Conservation (phyloP, 2,797 vertebrate genomes). For the Poeciliopsis presidionis region DNA sequence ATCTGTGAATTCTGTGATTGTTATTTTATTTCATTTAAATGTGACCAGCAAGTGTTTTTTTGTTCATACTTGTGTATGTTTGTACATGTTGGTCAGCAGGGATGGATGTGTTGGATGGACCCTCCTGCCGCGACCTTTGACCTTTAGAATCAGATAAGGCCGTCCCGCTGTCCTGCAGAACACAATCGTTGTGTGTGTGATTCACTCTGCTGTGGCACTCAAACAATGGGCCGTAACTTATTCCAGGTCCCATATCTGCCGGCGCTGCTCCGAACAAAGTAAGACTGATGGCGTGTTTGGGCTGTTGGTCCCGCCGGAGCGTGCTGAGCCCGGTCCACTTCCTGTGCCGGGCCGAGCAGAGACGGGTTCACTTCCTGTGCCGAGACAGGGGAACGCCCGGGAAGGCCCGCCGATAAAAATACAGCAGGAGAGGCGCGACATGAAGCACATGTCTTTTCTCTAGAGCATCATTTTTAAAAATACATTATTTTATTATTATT, state of each 20-base stretch:
- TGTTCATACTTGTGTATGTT: background rate
- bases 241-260: slow-evolving; percentile 25
- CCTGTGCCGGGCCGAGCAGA: slow-evolving; percentile 51
- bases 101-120: background rate
- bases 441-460: background rate
- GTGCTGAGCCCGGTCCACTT: slow-evolving; percentile 47
- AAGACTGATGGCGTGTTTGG: slow-evolving; percentile 30
- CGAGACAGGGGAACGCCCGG: slow-evolving; percentile 47
- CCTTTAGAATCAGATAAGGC: slow-evolving; percentile 4
- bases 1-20: background rate
- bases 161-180: slow-evolving; percentile 8
- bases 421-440: slow-evolving; percentile 30
- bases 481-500: too few species aligned
- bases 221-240: slow-evolving; percentile 47
- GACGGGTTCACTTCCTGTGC: slow-evolving; percentile 9
- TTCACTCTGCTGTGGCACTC: slow-evolving; percentile 31
- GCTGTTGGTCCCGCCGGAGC: slow-evolving; percentile 39
- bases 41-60: background rate
- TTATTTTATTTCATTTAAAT: background rate
- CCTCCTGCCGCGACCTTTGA: background rate
- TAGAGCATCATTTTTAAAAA: background rate
- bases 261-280: background rate
- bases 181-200: slow-evolving; percentile 41
- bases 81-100: background rate
- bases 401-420: slow-evolving; percentile 60